Percentiles rank a stretch among this genome's conserved stretches.
These are phyloP conservation scores for Pelodytes ibericus DNA, from an alignment of 2,797 vertebrate genomes.

Conservation along the genomic window DNA sequence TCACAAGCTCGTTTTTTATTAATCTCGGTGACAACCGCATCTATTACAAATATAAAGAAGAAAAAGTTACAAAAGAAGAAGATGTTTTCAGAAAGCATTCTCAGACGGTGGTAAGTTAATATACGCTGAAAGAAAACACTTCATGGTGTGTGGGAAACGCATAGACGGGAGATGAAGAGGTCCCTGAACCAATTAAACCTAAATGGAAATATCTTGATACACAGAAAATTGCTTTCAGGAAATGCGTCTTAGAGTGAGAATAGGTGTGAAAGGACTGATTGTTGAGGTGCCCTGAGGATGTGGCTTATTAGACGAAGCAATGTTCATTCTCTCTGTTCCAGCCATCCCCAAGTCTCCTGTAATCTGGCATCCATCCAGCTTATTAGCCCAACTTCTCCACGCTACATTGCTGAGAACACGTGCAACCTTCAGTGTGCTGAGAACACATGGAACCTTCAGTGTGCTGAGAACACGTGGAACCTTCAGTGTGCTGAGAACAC, in stretches of 20 bases:
- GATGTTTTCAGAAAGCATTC: not conserved
- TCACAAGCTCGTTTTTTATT: too few species aligned
- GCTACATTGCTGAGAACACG: too few species aligned
- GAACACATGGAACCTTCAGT: too few species aligned
- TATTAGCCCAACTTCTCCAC: too few species aligned
- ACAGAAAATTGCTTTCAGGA: conserved; percentile 40
- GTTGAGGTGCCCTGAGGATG: not conserved
- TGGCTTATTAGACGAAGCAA: not conserved
- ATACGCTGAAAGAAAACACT: not conserved
- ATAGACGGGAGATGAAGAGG: conserved; percentile 12
- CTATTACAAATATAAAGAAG: too few species aligned
- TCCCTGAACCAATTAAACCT: conserved; percentile 28
- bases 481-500: too few species aligned
- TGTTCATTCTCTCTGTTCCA: not conserved
- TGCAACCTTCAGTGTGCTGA: too few species aligned
- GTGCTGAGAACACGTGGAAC: too few species aligned
- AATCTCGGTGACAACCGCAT: too few species aligned
- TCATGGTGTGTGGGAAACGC: not conserved
- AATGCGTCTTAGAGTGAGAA: conserved; percentile 15
- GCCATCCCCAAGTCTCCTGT: not conserved
- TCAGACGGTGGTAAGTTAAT: conserved; percentile 7
- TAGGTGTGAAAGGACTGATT: conserved; percentile 32
- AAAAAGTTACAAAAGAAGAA: too few species aligned
- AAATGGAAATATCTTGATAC: conserved; percentile 32
- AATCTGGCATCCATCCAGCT: not conserved